Base-by-base conservation (phyloP, 2,797 vertebrate genomes). In the Coccyzus lansbergi region DNA sequence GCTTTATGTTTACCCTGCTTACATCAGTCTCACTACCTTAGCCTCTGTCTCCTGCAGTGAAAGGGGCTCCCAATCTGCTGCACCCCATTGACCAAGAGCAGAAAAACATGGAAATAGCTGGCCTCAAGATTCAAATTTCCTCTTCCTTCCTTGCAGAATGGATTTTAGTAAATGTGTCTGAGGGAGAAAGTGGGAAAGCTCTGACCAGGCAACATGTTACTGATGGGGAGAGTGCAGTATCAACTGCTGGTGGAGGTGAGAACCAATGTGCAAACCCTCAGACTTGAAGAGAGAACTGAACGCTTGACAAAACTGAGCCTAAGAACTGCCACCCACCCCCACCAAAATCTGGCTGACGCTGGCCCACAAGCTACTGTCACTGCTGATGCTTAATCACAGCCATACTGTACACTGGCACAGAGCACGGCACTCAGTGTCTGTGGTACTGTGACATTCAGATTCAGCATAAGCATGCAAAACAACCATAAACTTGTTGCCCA, bases 351-450 rank as follows among this genome's bases (percentile, higher is more conserved):
- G 34, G 20, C 69, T 63, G 63, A 9, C 20, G 53, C 78, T 70
- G 82, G 31, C 71, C 68, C n/a, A 20, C 10, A 12, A 21, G 0
- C 21, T 60, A 4, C 0, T 36, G n/a, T 9, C 83, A 75, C 59
- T 59, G 67, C 48, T 38, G 42, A 51, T 1, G 19, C 31, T 64
- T 29, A 4, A 15, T 11, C 4, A 2, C 75, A 92, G 71, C 62
- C 53, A 29, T 0, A 0, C 40, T 11, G 10, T 4, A 18, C 58
- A 5, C 8, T 12, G 62, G 79, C 56, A 65, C 14, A 11, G 55
- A 31, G 38, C 0, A 6, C 49, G 40, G 53, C 1, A 0, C 62
- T 21, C 21, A 1, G 75, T 10, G 48, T 6, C 42, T 1, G 1
- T 17, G n/a, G 11, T 26, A 33, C 52, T 49, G 42, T 5, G 1